Evolutionary conservation across 2,797 vertebrate species (phyloP).

Genomic region (Enteromius radiatus): DNA sequence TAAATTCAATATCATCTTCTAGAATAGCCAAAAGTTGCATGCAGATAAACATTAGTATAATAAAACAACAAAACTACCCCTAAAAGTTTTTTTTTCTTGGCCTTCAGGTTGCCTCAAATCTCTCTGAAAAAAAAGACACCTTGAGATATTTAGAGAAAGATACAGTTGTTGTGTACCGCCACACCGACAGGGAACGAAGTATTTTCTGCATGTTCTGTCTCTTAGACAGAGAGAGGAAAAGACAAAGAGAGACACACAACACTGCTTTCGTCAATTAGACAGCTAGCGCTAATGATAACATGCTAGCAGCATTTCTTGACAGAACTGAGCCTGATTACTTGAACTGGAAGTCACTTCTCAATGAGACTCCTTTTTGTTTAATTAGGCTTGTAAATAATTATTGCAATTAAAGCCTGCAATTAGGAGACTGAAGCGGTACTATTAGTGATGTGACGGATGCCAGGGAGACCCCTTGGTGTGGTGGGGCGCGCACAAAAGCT

Average conservation of each 20-base stretch:
- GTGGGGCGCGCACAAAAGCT: conserved; percentile 69
- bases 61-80: conserved; percentile 32
- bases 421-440: conserved; percentile 77
- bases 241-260: conserved; percentile 34
- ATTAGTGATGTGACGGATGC: conserved; percentile 81
- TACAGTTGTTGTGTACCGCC: conserved; percentile 40
- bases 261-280: conserved; percentile 60
- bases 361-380: conserved; percentile 77
- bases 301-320: conserved; percentile 68
- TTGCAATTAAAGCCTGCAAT: conserved; percentile 87
- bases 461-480: conserved; percentile 71
- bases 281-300: conserved; percentile 58
- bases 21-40: not conserved
- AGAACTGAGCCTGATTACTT: conserved; percentile 73
- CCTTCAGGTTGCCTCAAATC: conserved; percentile 3
- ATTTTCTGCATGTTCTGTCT: conserved; percentile 43
- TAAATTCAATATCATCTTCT: not conserved
- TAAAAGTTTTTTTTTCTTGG: not conserved
- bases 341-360: conserved; percentile 72
- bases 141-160: conserved; percentile 47
- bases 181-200: conserved; percentile 27
- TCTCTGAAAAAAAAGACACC: conserved; percentile 28
- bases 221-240: conserved; percentile 34
- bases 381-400: conserved; percentile 88
- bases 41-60: not conserved